Conservation (phyloP, 2,888 invertebrate genomes). For the Mycogona germanica region DNA sequence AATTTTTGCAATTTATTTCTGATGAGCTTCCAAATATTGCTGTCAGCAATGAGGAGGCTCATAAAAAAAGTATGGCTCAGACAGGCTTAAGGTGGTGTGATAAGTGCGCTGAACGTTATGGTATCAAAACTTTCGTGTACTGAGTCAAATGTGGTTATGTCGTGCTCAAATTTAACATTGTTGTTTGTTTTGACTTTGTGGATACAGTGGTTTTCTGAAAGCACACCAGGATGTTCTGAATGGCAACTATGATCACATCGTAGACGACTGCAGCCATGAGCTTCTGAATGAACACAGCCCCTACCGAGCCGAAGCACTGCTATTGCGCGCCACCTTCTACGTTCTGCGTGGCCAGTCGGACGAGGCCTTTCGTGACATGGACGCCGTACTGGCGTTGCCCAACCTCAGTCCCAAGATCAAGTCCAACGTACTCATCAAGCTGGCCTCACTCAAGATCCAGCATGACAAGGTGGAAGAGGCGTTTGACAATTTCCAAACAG, state of each 20-base stretch:
- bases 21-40: too few relatives aligned
- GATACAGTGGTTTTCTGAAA: conserved; percentile 31
- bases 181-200: conserved; percentile 22
- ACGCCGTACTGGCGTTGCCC: conserved; percentile 47
- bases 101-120: too few relatives aligned
- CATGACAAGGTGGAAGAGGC: conserved; percentile 56
- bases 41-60: too few relatives aligned
- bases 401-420: conserved; percentile 38
- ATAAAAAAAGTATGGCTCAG: too few relatives aligned
- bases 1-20: too few relatives aligned
- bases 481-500: conserved; percentile 63
- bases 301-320: conserved; percentile 41
- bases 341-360: conserved; percentile 49
- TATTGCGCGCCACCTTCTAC: conserved; percentile 75
- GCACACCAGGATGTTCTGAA: conserved; percentile 29
- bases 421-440: conserved; percentile 76
- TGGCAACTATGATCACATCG: conserved; percentile 30
- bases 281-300: conserved; percentile 26
- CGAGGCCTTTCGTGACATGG: conserved; percentile 42
- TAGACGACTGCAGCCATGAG: conserved; percentile 32
- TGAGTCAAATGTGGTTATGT: conserved; percentile 10
- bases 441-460: conserved; percentile 73
- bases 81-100: too few relatives aligned
- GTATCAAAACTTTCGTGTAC: too few relatives aligned
- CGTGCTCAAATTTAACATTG: not conserved